These are phyloP conservation scores for Anthonomus grandis DNA, from an alignment of 1,140 invertebrate genomes.

Conservation along the genomic window DNA sequence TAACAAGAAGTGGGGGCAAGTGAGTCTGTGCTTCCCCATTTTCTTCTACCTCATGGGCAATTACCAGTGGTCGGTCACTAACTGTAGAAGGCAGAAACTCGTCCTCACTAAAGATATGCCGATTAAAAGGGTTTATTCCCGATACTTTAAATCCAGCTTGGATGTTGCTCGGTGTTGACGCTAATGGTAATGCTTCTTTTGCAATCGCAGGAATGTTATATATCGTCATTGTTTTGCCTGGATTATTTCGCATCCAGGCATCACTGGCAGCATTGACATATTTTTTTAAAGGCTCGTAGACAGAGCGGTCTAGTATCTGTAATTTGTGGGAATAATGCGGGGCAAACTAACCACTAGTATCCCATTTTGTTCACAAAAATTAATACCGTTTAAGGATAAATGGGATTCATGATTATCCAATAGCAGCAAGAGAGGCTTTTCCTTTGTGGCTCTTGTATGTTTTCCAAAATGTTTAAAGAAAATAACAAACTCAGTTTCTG, in stretches of 20 bases:
- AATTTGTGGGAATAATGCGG: constrained; percentile 47
- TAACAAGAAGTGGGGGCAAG: too few relatives aligned
- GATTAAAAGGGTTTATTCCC: constrained; percentile 29
- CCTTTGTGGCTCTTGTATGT: constrained; percentile 14
- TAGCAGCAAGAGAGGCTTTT: constrained; percentile 16
- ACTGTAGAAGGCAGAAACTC: too few relatives aligned
- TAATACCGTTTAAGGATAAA: constrained; percentile 33
- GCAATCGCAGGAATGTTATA: constrained; percentile 51
- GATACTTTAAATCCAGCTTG: constrained; percentile 21
- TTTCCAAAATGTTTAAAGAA: constrained; percentile 28
- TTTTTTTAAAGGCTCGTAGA: constrained; percentile 47
- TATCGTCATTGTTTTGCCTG: constrained; percentile 51
- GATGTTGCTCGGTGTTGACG: constrained; percentile 8
- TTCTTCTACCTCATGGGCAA: too few relatives aligned
- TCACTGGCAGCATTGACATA: constrained; percentile 42
- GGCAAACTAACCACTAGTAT: constrained; percentile 42
- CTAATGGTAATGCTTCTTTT: constrained; percentile 40
- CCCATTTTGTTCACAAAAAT: constrained; percentile 40
- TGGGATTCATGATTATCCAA: constrained; percentile 28
- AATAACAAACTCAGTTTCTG: constrained; percentile 29
- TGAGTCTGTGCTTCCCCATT: too few relatives aligned
- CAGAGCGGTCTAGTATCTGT: constrained; percentile 44
- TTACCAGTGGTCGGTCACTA: too few relatives aligned
- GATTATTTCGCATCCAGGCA: constrained; percentile 50
- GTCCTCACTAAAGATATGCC: too few relatives aligned